These are phyloP conservation scores for Mastacembelus armatus DNA, from an alignment of 2,797 vertebrate species.

Conservation along the genomic window DNA sequence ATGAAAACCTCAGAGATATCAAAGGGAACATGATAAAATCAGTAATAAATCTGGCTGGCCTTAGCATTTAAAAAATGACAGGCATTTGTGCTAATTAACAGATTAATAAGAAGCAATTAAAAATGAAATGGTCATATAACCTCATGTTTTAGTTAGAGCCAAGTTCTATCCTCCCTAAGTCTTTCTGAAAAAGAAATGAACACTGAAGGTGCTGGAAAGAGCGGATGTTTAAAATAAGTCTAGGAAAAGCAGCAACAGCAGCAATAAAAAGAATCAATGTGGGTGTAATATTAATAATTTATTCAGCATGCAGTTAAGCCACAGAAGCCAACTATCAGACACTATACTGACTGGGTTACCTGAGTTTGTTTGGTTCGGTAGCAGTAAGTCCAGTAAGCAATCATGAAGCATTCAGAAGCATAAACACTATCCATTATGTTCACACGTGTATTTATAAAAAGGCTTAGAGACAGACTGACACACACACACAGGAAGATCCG, in stretches of 20 bases:
- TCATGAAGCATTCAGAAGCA: no score
- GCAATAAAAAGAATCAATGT: neutral
- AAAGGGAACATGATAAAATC: neutral
- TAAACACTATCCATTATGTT: no score
- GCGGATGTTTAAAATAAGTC: neutral
- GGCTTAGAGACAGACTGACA: no score
- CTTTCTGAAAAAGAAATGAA: neutral
- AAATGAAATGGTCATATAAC: neutral
- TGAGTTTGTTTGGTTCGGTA: no score
- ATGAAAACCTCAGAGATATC: neutral
- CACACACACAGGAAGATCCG: no score
- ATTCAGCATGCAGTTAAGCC: neutral
- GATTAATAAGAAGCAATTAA: neutral
- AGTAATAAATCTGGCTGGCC: neutral
- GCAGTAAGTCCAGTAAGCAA: no score
- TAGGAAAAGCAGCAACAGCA: neutral
- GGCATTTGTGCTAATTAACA: neutral
- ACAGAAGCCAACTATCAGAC: neutral
- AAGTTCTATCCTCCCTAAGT: neutral
- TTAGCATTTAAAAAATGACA: neutral
- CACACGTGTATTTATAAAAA: no score
- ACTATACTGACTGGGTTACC: no score
- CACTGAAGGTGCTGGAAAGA: neutral
- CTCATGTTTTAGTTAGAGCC: neutral
- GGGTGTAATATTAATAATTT: neutral